phyloP scores from a whole-genome alignment of 2,797 vertebrate species.

The Emys orbicularis region DNA sequence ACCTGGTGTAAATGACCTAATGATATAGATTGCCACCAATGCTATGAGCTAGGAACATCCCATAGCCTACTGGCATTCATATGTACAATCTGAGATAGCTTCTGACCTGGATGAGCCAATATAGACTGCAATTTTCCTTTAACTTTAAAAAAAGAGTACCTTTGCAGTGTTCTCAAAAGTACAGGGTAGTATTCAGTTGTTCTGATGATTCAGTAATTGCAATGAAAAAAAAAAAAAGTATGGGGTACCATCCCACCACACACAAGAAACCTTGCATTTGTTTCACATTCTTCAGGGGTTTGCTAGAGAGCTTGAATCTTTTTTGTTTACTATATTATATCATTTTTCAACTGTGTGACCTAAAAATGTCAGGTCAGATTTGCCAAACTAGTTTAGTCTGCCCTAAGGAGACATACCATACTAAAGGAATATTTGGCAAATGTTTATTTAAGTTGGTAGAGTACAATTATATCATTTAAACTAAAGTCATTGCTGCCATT shows the following conservation, averaged over 20 bases:
- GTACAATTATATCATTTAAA: neutral
- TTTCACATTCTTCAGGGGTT: slow-evolving; percentile 53
- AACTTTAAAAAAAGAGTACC: neutral
- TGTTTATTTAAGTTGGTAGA: neutral
- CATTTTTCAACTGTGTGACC: slow-evolving; percentile 8
- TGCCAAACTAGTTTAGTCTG: neutral
- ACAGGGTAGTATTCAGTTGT: slow-evolving; percentile 27
- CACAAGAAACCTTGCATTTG: slow-evolving; percentile 23
- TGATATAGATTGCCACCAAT: neutral
- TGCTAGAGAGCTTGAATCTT: neutral
- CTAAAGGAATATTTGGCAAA: rapidly evolving
- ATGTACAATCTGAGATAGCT: neutral
- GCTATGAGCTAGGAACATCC: neutral
- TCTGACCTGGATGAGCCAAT: neutral
- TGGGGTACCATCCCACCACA: neutral
- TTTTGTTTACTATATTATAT: slow-evolving; percentile 47
- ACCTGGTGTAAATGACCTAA: neutral
- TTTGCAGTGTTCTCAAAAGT: neutral
- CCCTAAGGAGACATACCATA: neutral
- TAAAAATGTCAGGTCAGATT: neutral
- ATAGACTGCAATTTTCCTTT: neutral
- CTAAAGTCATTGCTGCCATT: neutral
- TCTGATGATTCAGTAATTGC: slow-evolving; percentile 33
- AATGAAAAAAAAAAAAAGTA: slow-evolving; percentile 41
- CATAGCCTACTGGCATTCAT: neutral